Evolutionary conservation across 2,113 vertebrate species (phyloP), one percentile per base, ranked within the genome.

Genomic region (Chloropsis cyanopogon): DNA sequence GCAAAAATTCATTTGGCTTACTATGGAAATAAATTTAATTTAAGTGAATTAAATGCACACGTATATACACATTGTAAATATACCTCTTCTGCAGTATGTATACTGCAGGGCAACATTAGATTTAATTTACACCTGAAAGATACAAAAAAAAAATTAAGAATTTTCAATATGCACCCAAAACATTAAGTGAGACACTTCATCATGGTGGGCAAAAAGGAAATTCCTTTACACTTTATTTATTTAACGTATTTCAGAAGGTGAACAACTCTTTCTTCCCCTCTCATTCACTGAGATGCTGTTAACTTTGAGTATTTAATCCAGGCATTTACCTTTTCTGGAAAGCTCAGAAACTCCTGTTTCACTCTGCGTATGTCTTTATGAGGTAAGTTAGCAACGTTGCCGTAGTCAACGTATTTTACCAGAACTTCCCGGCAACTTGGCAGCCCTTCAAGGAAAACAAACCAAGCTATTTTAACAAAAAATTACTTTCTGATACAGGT

Each of bases 401-500:
- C 99, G 29, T 98, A 98, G 94, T 99, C 99, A 42, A 99, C 98
- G 22, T 98, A 99, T 53, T 83, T 98, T 37, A 99, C 98, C 49
- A 97, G 97, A 92, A 99, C 98, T 97, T 98, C 97, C 37, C 82
- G 96, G 91, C 39, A 71, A 60, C 97, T 98, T 49, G 97, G 97
- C 69, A 98, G 97, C 88, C 98, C 99, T 99, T 95, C 65, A 95
- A 93, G 81, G 88, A 88, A 88, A 86, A 88, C 47, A 96, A 60
- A 2, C 2, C 9, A 82, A 79, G 60, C 72, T 33, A 82, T 3
- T 91, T 42, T 39, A 71, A 23, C 5, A 75, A 82, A 84, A 81
- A 66, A 15, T 3, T 3, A 60, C 0, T 53, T 83, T 24, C 17
- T 52, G 14, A 66, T 75, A 72, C 25, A 61, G 35, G 26, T 49